Evolutionary conservation across 2,113 vertebrate genomes (phyloP).

Genomic region (Tamias sibiricus): DNA sequence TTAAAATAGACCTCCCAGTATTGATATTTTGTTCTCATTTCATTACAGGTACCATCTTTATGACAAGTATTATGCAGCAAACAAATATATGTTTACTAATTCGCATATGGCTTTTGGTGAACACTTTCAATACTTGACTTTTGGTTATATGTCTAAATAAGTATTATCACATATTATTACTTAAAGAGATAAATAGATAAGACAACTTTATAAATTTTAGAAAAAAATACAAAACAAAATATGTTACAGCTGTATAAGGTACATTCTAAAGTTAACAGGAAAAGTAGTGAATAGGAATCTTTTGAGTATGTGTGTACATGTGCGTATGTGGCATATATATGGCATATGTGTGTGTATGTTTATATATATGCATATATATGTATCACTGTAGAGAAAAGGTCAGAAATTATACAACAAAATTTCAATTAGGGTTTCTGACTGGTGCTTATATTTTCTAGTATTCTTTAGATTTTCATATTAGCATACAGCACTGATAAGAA

Average conservation of each 20-base stretch:
- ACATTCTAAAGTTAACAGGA: neutral
- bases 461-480: neutral
- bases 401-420: neutral
- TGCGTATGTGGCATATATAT: neutral
- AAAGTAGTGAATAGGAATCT: neutral
- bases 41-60: neutral
- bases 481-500: neutral
- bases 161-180: neutral
- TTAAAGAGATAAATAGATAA: neutral
- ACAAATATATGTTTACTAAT: neutral
- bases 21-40: neutral
- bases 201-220: neutral
- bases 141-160: neutral
- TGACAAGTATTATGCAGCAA: neutral
- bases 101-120: neutral
- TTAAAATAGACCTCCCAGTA: neutral
- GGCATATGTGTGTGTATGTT: neutral
- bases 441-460: neutral
- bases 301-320: neutral
- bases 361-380: neutral
- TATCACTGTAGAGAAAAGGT: neutral
- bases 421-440: constrained; percentile 5
- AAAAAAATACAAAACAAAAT: neutral
- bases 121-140: neutral
- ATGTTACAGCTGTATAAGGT: neutral